phyloP scores from a whole-genome alignment of 1,140 invertebrate genomes.

The Acromyrmex charruanus region DNA sequence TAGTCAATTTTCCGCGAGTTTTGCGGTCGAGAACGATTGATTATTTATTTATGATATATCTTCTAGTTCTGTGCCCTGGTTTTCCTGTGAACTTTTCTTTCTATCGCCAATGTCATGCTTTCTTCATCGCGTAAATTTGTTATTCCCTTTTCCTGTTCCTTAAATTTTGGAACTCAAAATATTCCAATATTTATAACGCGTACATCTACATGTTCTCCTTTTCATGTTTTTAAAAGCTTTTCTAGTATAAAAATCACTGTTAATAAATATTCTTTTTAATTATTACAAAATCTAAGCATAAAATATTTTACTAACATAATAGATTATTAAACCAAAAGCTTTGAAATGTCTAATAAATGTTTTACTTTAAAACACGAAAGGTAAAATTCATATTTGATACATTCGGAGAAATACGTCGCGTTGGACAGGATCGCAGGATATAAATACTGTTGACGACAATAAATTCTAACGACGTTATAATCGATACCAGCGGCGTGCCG shows the following conservation, averaged over 20 bases:
- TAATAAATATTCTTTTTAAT: neutral
- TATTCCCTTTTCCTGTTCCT: neutral
- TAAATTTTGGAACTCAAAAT: slow-evolving; percentile 15
- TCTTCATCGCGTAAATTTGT: slow-evolving; percentile 41
- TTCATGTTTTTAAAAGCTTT: neutral
- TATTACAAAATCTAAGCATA: neutral
- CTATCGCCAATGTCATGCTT: slow-evolving; percentile 39
- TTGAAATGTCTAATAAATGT: neutral
- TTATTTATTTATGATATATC: slow-evolving; percentile 57
- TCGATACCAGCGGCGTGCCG: slow-evolving; percentile 34
- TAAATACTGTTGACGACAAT: slow-evolving; percentile 55
- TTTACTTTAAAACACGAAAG: slow-evolving; percentile 8
- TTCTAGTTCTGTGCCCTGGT: slow-evolving; percentile 22
- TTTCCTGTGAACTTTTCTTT: slow-evolving; percentile 35
- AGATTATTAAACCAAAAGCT: neutral
- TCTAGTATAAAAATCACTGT: neutral
- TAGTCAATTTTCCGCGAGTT: slow-evolving; percentile 52
- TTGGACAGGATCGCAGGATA: slow-evolving; percentile 3
- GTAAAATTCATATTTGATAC: slow-evolving; percentile 38
- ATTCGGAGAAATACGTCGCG: slow-evolving; percentile 13
- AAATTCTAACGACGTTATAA: slow-evolving; percentile 52
- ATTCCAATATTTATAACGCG: neutral
- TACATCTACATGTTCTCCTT: neutral
- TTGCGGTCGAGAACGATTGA: slow-evolving; percentile 30
- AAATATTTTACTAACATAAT: slow-evolving; percentile 9